Evolutionary conservation across 2,113 vertebrate genomes (phyloP), one percentile per base, ranked within the genome.

Genomic region (Lophotis ruficrista): DNA sequence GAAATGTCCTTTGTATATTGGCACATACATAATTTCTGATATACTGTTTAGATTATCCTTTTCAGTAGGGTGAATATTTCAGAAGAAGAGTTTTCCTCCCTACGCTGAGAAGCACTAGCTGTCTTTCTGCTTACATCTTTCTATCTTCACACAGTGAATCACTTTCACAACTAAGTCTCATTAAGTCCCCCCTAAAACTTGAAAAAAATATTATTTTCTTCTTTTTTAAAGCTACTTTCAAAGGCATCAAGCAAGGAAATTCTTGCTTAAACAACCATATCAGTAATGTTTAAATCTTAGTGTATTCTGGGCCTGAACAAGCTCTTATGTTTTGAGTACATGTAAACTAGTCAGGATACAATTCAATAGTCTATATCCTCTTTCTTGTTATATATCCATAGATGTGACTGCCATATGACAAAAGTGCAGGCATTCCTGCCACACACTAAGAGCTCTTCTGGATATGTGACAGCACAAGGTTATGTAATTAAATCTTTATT

Each of bases 101-200:
- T 60, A 47, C 45, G 53, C 30, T 35, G 51, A 70, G 54, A 66
- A 41, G 20, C 43, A 61, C 12, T 70, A 66, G 28, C 14, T 68
- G 11, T 80, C 37, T 69, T 79, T 81, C 35, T 80, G 14, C 38
- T 57, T 85, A 5, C 22, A 6, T 92, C 45, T 93, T 93, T 64
- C 33, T 65, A 6, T 82, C 54, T 79, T 89, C 90, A 68, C 4
- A 5, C 45, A 50, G 56, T 54, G n/a, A 65, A 70, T 70, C 75
- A 69, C 50, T 81, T 90, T 81, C 51, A 89, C 75, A 1, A 8
- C 4, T 6, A 60, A 77, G 28, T 87, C 84, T 95, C 62, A 93
- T 82, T 71, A 95, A 90, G 21, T 78, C 64, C 62, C 79, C 50
- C 60, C n/a, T 78, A 78, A 93, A 94, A 90, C 15, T 51, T 71